Evolutionary conservation across 2,797 vertebrate genomes (phyloP).

Genomic region (Channallabes apus): DNA sequence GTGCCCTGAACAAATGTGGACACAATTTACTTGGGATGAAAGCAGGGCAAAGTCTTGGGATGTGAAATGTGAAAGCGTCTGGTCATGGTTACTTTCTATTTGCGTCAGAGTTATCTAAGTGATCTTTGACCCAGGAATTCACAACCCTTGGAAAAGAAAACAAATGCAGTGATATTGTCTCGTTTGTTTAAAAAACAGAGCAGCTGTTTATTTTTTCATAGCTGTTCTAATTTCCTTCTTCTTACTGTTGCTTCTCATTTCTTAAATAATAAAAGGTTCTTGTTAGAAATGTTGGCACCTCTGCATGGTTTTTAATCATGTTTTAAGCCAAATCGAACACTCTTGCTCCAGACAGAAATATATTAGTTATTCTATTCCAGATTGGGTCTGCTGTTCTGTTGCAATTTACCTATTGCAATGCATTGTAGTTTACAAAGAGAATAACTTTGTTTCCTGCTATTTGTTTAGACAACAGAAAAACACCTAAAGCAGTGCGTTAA

Average conservation of each 20-base stretch:
- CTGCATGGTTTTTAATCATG: neutral
- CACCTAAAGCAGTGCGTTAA: neutral
- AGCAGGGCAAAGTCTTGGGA: too few relatives aligned
- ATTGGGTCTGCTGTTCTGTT: too few relatives aligned
- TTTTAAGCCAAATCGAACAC: neutral
- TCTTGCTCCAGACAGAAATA: neutral
- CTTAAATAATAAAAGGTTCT: neutral
- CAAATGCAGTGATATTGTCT: neutral
- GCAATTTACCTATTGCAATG: neutral
- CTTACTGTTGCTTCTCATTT: neutral
- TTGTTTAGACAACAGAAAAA: neutral
- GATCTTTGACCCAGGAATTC: neutral
- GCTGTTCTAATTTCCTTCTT: neutral
- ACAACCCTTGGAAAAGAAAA: neutral
- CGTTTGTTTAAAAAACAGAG: neutral
- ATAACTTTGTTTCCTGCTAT: neutral
- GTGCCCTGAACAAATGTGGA: neutral
- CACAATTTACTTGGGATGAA: neutral
- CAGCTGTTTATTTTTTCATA: neutral
- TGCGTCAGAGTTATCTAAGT: neutral
- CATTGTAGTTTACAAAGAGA: neutral
- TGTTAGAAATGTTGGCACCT: slow-evolving; percentile 3
- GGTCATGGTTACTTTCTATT: neutral
- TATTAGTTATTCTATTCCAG: neutral
- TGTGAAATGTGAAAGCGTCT: neutral